Percentiles rank a stretch among this genome's conserved stretches.
These are phyloP conservation scores for Rhopilema esculentum DNA, from an alignment of 30 jellyfish, hydroid and myxozoan genomes.

Conservation along the genomic window DNA sequence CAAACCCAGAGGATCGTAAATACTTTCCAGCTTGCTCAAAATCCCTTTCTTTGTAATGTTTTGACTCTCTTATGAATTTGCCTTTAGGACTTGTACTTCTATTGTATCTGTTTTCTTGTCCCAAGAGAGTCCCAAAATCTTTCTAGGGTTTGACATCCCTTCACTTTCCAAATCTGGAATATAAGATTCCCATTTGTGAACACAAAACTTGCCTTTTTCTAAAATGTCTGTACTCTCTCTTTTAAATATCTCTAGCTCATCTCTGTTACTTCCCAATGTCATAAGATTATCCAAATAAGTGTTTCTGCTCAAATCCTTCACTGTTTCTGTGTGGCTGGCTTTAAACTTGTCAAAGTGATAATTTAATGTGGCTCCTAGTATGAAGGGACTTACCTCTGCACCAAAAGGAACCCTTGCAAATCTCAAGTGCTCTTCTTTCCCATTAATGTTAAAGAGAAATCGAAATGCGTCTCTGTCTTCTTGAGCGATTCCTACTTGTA, in stretches of 20 bases:
- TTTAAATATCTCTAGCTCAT: constrained; percentile 17
- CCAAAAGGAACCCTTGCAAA: constrained; percentile 63
- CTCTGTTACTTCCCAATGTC: neutral
- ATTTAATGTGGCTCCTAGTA: constrained; percentile 11
- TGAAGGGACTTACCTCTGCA: constrained; percentile 41
- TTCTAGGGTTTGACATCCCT: constrained; percentile 25
- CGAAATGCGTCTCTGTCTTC: constrained; percentile 41
- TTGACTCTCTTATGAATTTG: neutral
- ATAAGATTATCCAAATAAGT: constrained; percentile 30
- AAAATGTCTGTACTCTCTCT: constrained; percentile 20
- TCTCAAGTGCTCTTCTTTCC: constrained; percentile 33
- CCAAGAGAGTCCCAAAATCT: constrained; percentile 10
- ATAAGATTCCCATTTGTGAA: constrained; percentile 57
- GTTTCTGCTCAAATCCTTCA: constrained; percentile 15
- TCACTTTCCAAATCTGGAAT: constrained; percentile 19
- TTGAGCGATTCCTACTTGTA: neutral
- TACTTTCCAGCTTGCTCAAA: constrained; percentile 12
- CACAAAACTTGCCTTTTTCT: constrained; percentile 28
- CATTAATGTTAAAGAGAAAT: no score
- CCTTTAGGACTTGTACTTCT: neutral
- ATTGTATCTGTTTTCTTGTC: constrained; percentile 5
- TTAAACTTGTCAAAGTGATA: constrained; percentile 24
- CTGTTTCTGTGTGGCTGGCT: neutral
- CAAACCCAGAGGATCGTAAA: neutral
- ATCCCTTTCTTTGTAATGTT: neutral